phyloP scores from a whole-genome alignment of 2,797 vertebrate genomes.

The Pitangus sulphuratus region DNA sequence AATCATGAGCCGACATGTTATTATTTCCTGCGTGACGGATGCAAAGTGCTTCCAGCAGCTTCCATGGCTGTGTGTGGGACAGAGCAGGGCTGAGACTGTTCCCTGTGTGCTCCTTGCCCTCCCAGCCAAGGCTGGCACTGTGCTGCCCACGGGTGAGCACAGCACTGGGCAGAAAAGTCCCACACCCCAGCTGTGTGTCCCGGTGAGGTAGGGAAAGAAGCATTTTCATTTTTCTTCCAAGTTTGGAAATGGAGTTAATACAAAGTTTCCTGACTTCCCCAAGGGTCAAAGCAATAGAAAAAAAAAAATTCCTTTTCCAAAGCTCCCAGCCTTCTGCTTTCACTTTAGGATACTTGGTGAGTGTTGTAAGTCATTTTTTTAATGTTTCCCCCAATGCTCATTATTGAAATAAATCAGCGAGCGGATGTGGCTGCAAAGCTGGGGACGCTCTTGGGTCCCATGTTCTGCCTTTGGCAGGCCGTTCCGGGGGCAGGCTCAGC shows the following conservation, averaged over 20 bases:
- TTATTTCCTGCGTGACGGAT: neutral
- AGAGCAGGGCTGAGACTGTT: neutral
- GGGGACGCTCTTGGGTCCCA: neutral
- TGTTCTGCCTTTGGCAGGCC: conserved; percentile 16
- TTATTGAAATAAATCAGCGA: neutral
- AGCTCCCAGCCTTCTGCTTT: conserved; percentile 8
- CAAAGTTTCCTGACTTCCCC: neutral
- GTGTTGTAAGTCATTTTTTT: conserved; percentile 6
- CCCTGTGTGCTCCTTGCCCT: neutral
- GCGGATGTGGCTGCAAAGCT: neutral
- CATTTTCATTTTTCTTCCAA: neutral
- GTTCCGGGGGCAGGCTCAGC: neutral
- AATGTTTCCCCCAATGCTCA: neutral
- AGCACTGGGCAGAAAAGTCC: rapidly evolving
- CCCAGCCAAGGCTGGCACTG: neutral
- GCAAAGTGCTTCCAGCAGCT: neutral
- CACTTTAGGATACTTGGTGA: conserved; percentile 12
- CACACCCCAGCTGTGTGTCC: rapidly evolving
- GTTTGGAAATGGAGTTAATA: neutral
- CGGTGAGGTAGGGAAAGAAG: neutral
- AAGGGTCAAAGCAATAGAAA: neutral
- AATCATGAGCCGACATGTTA: neutral
- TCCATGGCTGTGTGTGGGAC: rapidly evolving
- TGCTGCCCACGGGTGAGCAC: rapidly evolving
- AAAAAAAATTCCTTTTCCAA: neutral